Conservation (phyloP, 2,797 vertebrate genomes). For the Pelobates cultripes region DNA sequence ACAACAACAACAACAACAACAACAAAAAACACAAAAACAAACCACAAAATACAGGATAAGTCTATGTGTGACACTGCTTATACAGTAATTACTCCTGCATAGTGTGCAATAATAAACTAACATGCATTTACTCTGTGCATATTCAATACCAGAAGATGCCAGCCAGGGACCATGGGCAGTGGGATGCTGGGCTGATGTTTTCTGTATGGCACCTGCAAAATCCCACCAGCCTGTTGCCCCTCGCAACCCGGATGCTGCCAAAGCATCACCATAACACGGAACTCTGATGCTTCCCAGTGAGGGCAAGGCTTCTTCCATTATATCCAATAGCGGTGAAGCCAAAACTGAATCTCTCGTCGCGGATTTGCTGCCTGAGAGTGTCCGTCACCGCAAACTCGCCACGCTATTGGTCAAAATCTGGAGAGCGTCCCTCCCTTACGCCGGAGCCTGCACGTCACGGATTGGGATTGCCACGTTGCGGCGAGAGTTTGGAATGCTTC, state of each 20-base stretch:
- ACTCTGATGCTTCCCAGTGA: background rate
- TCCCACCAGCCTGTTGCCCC: conserved; percentile 43
- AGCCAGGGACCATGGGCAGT: background rate
- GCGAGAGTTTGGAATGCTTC: conserved; percentile 50
- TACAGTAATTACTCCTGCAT: too few species aligned
- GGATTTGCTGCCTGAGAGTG: background rate
- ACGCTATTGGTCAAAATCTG: conserved; percentile 19
- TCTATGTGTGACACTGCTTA: too few species aligned
- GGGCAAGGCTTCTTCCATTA: background rate
- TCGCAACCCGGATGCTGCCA: conserved; percentile 44
- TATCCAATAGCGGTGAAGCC: conserved; percentile 11
- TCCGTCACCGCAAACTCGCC: background rate
- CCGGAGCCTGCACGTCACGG: background rate
- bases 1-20: too few species aligned
- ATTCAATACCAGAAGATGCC: conserved; percentile 1
- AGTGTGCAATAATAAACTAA: background rate
- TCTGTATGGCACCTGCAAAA: background rate
- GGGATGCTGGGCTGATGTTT: background rate
- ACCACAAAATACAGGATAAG: too few species aligned
- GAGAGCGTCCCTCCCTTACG: background rate
- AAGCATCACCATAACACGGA: conserved; percentile 17
- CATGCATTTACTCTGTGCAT: too few species aligned
- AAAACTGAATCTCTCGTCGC: too few species aligned
- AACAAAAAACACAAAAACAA: too few species aligned
- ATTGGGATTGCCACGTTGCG: conserved; percentile 43